A percentile compares a stretch with the other conserved stretches of the same genome.
Evolutionary conservation across 2,888 invertebrate genomes (phyloP).

Genomic region (Cerceris rybyensis): DNA sequence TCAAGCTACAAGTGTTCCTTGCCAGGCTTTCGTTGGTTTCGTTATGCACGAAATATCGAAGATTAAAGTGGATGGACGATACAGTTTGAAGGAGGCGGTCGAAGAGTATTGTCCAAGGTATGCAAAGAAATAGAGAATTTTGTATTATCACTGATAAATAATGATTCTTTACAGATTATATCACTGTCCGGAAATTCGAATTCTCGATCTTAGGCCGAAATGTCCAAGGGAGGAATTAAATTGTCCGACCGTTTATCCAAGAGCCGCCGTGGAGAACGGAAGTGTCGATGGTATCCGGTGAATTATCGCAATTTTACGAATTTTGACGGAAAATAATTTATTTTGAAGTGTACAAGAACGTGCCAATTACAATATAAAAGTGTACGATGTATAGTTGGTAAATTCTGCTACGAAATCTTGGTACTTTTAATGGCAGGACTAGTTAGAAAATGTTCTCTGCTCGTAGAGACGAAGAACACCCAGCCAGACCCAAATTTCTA

Average conservation of each 20-base stretch:
- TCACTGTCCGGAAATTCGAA: conserved; percentile 61
- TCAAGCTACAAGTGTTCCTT: conserved; percentile 71
- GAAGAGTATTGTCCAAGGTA: conserved; percentile 72
- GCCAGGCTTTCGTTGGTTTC: conserved; percentile 74
- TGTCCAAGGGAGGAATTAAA: conserved; percentile 30
- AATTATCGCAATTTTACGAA: background rate
- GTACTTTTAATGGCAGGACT: background rate
- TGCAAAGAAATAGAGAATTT: background rate
- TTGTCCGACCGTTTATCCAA: conserved; percentile 50
- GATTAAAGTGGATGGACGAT: conserved; percentile 33
- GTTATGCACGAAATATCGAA: conserved; percentile 68
- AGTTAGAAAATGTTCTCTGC: conserved; percentile 60
- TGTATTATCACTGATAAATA: background rate
- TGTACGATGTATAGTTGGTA: background rate
- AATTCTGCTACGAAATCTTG: too few species aligned
- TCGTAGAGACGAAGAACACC: conserved; percentile 72
- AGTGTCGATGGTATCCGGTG: conserved; percentile 7
- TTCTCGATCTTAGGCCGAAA: conserved; percentile 47
- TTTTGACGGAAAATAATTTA: conserved; percentile 23
- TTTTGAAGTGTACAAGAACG: conserved; percentile 31
- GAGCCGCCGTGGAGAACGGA: background rate
- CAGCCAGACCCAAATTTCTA: conserved; percentile 72
- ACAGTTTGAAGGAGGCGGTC: conserved; percentile 57
- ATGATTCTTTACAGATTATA: conserved; percentile 48
- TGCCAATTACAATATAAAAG: conserved; percentile 34